Percentiles rank a stretch among this genome's conserved stretches.
Conservation (phyloP, 2,113 vertebrate genomes). For the Capricornis sumatraensis region DNA sequence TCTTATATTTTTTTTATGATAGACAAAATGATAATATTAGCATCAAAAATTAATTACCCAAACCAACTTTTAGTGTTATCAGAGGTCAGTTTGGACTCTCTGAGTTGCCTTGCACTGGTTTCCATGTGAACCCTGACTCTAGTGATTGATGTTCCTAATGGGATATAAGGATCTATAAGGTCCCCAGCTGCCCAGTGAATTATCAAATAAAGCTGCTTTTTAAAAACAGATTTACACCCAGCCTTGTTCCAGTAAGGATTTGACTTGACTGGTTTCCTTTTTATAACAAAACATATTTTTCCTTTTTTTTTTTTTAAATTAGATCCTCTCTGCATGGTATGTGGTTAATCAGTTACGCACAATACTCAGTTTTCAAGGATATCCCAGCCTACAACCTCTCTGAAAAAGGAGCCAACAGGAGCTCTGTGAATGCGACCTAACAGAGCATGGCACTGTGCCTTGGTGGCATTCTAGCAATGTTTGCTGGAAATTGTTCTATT, state of each 20-base stretch:
- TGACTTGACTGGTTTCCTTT: constrained; percentile 34
- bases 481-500: constrained; percentile 24
- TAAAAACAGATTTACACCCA: not conserved
- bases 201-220: constrained; percentile 39
- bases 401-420: constrained; percentile 4
- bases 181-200: constrained; percentile 19
- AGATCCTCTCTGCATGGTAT: not conserved
- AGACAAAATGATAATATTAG: constrained; percentile 13
- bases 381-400: not conserved
- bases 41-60: constrained; percentile 29
- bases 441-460: not conserved
- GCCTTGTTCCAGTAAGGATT: not conserved
- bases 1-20: not conserved
- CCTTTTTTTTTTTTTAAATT: constrained; percentile 2
- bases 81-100: not conserved
- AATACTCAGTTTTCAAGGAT: not conserved
- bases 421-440: not conserved
- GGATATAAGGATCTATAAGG: not conserved
- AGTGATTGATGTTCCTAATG: constrained; percentile 26
- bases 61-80: constrained; percentile 32
- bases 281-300: constrained; percentile 28
- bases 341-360: not conserved
- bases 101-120: constrained; percentile 1
- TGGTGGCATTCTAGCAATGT: not conserved
- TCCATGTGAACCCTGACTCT: not conserved